A percentile compares a stretch with the other conserved stretches of the same genome.
Conservation (phyloP, 2,113 vertebrate species). For the Chaetops frenatus region DNA sequence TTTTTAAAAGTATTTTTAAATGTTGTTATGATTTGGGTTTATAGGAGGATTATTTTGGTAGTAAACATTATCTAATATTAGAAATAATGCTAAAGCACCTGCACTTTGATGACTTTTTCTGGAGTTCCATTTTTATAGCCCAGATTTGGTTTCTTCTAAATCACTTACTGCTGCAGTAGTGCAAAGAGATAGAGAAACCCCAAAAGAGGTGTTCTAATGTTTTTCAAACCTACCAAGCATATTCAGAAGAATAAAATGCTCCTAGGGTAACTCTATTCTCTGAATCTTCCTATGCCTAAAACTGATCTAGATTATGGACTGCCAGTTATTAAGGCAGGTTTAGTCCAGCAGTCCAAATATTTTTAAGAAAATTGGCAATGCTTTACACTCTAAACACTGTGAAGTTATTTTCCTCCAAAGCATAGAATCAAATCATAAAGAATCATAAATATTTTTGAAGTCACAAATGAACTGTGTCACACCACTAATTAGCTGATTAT, state of each 20-base stretch:
- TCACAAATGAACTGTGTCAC: constrained; percentile 62
- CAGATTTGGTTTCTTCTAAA: not conserved
- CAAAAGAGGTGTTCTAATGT: not conserved
- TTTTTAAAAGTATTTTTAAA: not conserved
- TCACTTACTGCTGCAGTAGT: not conserved
- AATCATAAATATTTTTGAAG: constrained; percentile 67
- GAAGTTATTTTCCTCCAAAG: constrained; percentile 55
- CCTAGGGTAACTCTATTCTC: not conserved
- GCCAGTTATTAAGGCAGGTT: not conserved
- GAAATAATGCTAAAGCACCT: not conserved
- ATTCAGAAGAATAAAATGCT: not conserved
- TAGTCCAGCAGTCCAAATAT: constrained; percentile 7
- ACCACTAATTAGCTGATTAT: constrained; percentile 62
- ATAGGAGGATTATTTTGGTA: not conserved
- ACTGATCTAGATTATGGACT: not conserved
- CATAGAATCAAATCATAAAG: constrained; percentile 51
- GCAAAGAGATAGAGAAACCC: not conserved
- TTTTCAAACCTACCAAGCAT: not conserved
- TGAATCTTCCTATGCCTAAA: not conserved
- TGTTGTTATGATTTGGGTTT: not conserved
- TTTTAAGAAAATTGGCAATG: constrained; percentile 46
- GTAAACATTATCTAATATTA: not conserved
- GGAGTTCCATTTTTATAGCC: not conserved
- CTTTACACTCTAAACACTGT: not conserved
- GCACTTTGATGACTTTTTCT: not conserved